phyloP scores from a whole-genome alignment of 37 sponge, comb jelly and placozoan genomes.

The Cladorhizidae sp. region DNA sequence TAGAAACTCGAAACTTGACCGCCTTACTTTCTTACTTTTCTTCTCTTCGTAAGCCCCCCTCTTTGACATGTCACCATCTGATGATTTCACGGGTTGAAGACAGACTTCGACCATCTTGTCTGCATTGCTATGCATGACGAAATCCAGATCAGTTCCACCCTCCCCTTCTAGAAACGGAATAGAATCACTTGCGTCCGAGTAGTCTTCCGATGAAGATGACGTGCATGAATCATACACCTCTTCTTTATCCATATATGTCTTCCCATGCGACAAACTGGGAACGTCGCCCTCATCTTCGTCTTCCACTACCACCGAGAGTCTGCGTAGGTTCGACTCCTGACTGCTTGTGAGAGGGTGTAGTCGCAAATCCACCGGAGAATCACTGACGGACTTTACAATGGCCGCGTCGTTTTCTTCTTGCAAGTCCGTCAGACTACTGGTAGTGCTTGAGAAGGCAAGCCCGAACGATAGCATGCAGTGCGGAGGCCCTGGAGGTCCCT shows the following conservation, averaged over 20 bases:
- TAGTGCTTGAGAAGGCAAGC: neutral
- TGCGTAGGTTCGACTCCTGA: constrained; percentile 10
- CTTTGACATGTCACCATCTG: too few species aligned
- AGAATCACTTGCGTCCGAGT: neutral
- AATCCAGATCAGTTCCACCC: neutral
- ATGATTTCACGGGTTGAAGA: too few species aligned
- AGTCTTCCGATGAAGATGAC: neutral
- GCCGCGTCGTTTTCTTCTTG: constrained; percentile 16
- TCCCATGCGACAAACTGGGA: neutral
- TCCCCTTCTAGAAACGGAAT: neutral
- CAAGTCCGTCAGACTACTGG: constrained; percentile 28
- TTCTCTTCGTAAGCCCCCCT: too few species aligned
- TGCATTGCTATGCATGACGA: too few species aligned
- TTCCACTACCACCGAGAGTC: neutral
- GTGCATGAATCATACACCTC: neutral
- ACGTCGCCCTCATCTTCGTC: constrained; percentile 13
- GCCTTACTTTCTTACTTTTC: too few species aligned
- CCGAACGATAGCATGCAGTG: constrained; percentile 13
- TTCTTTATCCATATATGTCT: neutral
- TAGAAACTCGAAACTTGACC: too few species aligned
- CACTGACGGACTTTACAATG: neutral
- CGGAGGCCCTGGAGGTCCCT: neutral
- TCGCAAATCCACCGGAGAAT: neutral
- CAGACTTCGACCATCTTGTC: too few species aligned
- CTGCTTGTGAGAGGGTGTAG: neutral